phyloP scores from a whole-genome alignment of 2,113 vertebrate species.

The Leucosticte australis region DNA sequence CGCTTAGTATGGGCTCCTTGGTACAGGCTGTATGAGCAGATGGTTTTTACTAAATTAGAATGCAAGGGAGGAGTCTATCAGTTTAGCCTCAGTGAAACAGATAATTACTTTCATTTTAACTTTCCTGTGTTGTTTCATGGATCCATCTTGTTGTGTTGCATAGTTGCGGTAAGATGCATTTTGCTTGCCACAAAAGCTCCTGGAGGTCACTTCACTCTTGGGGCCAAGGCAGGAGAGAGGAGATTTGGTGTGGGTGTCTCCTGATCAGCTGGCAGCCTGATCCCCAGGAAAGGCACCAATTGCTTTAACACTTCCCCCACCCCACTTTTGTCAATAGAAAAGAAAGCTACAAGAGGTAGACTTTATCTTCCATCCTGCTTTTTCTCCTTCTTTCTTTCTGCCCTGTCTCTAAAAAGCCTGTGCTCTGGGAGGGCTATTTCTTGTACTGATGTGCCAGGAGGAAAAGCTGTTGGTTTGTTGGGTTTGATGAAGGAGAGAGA shows the following conservation, averaged over 20 bases:
- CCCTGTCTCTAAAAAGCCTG: neutral
- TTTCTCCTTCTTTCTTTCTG: neutral
- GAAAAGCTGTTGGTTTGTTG: neutral
- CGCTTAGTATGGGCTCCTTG: neutral
- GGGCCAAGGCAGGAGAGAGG: neutral
- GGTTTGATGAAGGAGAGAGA: neutral
- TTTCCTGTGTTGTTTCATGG: neutral
- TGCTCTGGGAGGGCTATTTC: neutral
- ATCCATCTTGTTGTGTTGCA: neutral
- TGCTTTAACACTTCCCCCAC: neutral
- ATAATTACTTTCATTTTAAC: neutral
- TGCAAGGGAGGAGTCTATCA: neutral
- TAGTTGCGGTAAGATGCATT: neutral
- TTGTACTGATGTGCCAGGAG: neutral
- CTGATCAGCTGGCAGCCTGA: neutral
- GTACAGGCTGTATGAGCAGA: neutral
- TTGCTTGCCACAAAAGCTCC: neutral
- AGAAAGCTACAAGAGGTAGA: neutral
- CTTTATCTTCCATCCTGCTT: neutral
- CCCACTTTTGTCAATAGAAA: neutral
- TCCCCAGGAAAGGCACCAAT: neutral
- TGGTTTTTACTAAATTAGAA: neutral
- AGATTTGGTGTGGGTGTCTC: neutral
- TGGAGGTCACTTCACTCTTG: neutral
- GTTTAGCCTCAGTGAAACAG: neutral